Conservation (phyloP, 2,797 vertebrate genomes). For the Aselliscus stoliczkanus region DNA sequence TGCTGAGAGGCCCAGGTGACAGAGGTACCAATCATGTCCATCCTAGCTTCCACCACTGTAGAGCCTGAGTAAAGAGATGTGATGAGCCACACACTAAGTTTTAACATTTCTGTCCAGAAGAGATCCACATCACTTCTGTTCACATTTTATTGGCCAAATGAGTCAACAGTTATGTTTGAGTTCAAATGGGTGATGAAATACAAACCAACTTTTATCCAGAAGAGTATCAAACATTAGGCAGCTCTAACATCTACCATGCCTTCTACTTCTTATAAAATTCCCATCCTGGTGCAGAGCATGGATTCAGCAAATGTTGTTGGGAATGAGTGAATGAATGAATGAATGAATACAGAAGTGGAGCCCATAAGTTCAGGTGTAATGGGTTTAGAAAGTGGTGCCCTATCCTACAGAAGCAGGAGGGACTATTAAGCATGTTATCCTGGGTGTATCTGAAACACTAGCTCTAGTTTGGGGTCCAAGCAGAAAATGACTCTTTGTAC, state of each 20-base stretch:
- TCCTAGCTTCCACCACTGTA: neutral
- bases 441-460: neutral
- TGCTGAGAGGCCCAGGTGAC: neutral
- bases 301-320: neutral
- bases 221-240: neutral
- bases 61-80: neutral
- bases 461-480: neutral
- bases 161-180: neutral
- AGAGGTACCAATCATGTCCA: accelerated
- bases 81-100: too few relatives aligned
- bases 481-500: neutral
- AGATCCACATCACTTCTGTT: neutral
- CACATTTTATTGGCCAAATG: neutral
- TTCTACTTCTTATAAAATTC: neutral
- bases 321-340: neutral
- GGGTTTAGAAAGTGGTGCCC: neutral
- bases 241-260: too few relatives aligned
- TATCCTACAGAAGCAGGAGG: neutral
- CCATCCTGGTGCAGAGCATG: neutral
- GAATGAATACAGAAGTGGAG: too few relatives aligned
- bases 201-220: neutral
- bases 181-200: neutral
- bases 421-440: neutral
- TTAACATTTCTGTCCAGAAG: neutral
- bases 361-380: neutral